These are phyloP conservation scores for Monomorium pharaonis DNA, from an alignment of 1,140 invertebrate species.

Conservation along the genomic window DNA sequence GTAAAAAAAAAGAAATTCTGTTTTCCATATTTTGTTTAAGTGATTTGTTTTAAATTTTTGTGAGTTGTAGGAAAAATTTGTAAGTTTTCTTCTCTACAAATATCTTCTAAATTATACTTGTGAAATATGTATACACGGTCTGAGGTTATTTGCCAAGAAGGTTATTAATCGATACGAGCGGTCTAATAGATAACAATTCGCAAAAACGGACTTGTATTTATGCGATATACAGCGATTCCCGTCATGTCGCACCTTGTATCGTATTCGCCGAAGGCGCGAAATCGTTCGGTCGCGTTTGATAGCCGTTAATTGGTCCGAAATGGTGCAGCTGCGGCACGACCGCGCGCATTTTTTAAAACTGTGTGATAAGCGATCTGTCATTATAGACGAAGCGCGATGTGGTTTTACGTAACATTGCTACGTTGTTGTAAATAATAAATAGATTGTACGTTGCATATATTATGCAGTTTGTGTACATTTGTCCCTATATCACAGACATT, in stretches of 20 bases:
- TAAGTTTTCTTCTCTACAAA: neutral
- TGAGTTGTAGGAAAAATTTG: too few species aligned
- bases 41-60: too few species aligned
- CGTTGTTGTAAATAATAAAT: conserved; percentile 80
- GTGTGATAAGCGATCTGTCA: conserved; percentile 74
- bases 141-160: neutral
- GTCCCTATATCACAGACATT: neutral
- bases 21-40: neutral
- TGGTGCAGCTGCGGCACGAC: neutral
- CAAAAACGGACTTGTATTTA: neutral
- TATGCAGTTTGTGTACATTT: conserved; percentile 28
- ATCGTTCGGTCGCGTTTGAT: neutral
- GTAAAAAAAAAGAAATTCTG: neutral
- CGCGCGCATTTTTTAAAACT: conserved; percentile 75
- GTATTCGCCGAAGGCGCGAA: neutral
- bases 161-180: neutral
- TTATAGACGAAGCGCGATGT: conserved; percentile 70
- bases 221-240: neutral
- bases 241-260: neutral
- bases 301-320: neutral
- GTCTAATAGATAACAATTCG: neutral
- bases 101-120: neutral
- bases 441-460: conserved; percentile 76
- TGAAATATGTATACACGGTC: neutral
- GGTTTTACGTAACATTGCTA: conserved; percentile 73